Conservation (phyloP, 2,113 vertebrate genomes). For the Bungarus multicinctus region DNA sequence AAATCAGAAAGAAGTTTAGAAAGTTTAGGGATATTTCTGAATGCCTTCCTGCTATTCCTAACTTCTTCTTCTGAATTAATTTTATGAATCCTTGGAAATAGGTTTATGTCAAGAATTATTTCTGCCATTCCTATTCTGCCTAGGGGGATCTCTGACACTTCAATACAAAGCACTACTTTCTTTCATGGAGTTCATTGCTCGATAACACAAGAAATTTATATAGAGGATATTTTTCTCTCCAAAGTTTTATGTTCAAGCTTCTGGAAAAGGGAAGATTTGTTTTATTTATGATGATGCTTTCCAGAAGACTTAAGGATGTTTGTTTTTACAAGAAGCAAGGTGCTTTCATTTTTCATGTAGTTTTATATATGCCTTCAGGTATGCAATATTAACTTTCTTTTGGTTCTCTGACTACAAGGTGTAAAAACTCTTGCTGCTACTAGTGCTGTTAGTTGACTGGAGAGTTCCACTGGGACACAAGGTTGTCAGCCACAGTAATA, state of each 20-base stretch:
- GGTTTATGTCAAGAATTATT: conserved; percentile 36
- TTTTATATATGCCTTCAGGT: background rate
- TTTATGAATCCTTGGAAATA: conserved; percentile 24
- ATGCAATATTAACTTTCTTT: conserved; percentile 8
- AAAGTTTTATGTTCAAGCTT: background rate
- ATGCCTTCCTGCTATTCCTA: conserved; percentile 38
- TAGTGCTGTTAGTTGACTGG: conserved; percentile 9
- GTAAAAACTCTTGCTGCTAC: background rate
- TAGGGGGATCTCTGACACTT: background rate
- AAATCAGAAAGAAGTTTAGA: background rate
- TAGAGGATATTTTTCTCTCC: background rate
- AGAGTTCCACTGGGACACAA: conserved; percentile 4
- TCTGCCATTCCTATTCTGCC: background rate
- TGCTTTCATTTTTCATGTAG: conserved; percentile 9
- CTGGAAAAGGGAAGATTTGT: background rate
- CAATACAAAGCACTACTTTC: background rate
- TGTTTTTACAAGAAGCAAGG: conserved; percentile 2
- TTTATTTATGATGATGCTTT: conserved; percentile 16
- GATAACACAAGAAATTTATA: conserved; percentile 1
- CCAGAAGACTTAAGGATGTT: background rate
- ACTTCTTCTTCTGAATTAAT: background rate
- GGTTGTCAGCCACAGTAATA: conserved; percentile 29
- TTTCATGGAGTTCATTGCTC: background rate
- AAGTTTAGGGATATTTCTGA: background rate
- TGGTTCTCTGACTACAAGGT: conserved; percentile 11